A percentile compares a stretch with the other conserved stretches of the same genome.
phyloP scores from a whole-genome alignment of 2,113 vertebrate species.

The Alces alces region DNA sequence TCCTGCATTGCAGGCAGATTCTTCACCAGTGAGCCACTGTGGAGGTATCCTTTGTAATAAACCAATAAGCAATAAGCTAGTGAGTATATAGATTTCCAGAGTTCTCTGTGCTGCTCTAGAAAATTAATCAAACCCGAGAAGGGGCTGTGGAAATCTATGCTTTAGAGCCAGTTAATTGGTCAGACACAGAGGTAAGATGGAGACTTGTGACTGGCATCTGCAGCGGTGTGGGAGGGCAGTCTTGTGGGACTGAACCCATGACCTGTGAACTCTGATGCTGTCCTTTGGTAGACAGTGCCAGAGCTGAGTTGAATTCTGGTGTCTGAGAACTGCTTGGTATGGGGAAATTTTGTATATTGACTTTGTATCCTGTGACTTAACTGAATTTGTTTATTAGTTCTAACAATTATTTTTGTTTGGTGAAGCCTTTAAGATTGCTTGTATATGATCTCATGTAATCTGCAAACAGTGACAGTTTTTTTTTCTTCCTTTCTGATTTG shows the following conservation, averaged over 20 bases:
- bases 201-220: background rate
- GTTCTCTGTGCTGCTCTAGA: background rate
- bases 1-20: background rate
- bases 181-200: background rate
- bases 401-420: background rate
- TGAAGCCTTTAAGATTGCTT: background rate
- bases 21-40: background rate
- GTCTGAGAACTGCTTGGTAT: background rate
- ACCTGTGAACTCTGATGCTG: background rate
- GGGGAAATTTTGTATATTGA: background rate
- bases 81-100: background rate
- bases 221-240: background rate
- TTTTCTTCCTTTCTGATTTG: background rate
- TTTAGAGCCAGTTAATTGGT: background rate
- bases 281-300: background rate
- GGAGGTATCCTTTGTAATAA: background rate
- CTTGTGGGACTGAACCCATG: background rate
- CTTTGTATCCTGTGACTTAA: background rate
- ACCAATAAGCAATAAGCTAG: background rate
- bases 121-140: background rate
- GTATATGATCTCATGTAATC: background rate
- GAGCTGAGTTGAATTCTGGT: background rate
- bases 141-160: background rate
- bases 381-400: background rate
- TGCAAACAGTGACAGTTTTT: background rate